Evolutionary conservation across 2,113 vertebrate genomes (phyloP), one percentile per base, ranked within the genome.

Genomic region (Promerops cafer): DNA sequence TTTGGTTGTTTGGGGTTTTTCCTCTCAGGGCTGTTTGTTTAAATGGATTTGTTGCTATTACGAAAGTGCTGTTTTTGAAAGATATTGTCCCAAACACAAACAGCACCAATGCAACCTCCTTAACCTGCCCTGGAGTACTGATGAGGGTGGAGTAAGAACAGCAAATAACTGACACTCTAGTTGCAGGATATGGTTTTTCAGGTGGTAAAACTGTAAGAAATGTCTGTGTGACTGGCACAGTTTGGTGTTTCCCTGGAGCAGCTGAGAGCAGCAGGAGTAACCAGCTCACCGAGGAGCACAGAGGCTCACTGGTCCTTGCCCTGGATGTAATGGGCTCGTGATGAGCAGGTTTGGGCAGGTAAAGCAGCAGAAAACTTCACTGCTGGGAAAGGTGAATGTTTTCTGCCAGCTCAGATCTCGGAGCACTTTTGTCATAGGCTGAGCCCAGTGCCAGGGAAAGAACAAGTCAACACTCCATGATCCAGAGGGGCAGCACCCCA

Each of bases 281-380:
- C 13, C 52, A 42, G 57, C 53, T 81, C 72, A 5, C 53, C 4
- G 1, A 16, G 1, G 18, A 40, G 59, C 37, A n/a, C 42, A 11
- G 61, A 10, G 24, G 33, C 57, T 61, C 24, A 1, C 54, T 66
- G 49, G 2, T 24, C 37, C 45, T 35, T 21, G 61, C 1, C 1
- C 45, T 70, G 59, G 8, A 52, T 35, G 19, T 33, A 16, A 22
- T 0, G 20, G 50, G 27, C 21, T 76, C 0, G 0, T 13, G 33
- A 11, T 40, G 61, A 45, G 44, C 54, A 3, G 5, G 15, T 77
- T 85, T 0, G 9, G 49, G 49, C 78, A 68, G 35, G 20, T 61
- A 59, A 45, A 92, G 63, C 63, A 72, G 59, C 52, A 44, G 61
- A 3, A 78, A 44, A 6, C 37, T 45, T 74, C 3, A 1, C 21